Percentiles rank a stretch among this genome's conserved stretches.
These are phyloP conservation scores for Apeltes quadracus DNA, from an alignment of 2,113 vertebrate genomes.

Conservation along the genomic window DNA sequence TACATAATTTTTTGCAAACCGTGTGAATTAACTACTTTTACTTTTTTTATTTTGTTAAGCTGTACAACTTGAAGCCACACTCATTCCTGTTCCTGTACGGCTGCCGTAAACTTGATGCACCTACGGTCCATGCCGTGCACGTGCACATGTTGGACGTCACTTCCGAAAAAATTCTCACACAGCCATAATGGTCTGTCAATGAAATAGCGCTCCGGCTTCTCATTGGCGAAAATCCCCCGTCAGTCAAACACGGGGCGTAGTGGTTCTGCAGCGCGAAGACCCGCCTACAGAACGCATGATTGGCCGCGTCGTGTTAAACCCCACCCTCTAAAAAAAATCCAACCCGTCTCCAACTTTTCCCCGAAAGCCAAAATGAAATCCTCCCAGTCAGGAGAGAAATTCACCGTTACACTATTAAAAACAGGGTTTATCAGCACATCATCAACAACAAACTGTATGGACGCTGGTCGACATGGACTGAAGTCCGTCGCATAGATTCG, in stretches of 20 bases:
- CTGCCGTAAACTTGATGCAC: background rate
- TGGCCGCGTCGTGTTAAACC: conserved; percentile 45
- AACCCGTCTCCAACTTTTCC: conserved; percentile 54
- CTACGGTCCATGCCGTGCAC: conserved; percentile 24
- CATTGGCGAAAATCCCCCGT: conserved; percentile 45
- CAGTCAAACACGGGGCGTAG: conserved; percentile 15
- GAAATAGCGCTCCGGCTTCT: conserved; percentile 38
- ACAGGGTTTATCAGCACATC: conserved; percentile 35
- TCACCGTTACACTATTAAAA: conserved; percentile 46
- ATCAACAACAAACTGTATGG: conserved; percentile 25
- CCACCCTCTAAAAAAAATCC: conserved; percentile 47
- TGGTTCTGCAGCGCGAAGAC: background rate
- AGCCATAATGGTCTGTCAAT: conserved; percentile 4
- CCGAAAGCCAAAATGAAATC: conserved; percentile 67
- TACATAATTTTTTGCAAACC: background rate
- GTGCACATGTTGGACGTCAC: conserved; percentile 61
- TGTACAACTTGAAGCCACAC: background rate
- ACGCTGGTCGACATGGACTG: conserved; percentile 58
- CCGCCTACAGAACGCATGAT: conserved; percentile 45
- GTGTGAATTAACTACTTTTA: rapidly evolving
- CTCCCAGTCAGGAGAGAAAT: conserved; percentile 47
- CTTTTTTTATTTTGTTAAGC: too few species aligned
- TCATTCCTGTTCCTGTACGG: background rate
- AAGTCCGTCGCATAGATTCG: conserved; percentile 21
- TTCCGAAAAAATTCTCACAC: conserved; percentile 46